Evolutionary conservation across 2,888 invertebrate species (phyloP).

Genomic region (Scelioninae gen. 1): DNA sequence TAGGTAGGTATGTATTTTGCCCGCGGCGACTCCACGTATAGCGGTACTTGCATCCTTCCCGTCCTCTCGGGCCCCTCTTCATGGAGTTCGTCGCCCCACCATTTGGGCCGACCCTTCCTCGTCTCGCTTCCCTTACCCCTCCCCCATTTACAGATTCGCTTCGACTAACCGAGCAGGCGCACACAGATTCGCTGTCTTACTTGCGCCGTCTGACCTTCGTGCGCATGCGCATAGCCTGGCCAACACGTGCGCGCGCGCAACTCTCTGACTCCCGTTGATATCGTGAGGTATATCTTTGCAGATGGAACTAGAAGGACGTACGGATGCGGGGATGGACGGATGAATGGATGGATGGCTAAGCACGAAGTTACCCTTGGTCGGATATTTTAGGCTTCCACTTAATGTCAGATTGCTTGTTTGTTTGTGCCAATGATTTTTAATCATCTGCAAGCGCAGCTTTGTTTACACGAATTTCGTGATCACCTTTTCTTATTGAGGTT

Average conservation of each 20-base stretch:
- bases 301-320: no score
- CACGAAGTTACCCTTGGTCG: conserved; percentile 20
- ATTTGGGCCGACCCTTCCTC: not conserved
- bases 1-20: conserved; percentile 83
- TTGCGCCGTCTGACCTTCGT: conserved; percentile 24
- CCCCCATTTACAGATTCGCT: not conserved
- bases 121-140: not conserved
- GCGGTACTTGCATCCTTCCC: conserved; percentile 81
- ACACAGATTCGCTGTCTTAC: conserved; percentile 12
- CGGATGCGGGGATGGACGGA: conserved; percentile 31
- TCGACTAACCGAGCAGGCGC: not conserved
- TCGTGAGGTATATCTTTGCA: conserved; percentile 1
- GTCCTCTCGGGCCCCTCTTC: conserved; percentile 68
- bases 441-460: conserved; percentile 5
- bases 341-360: conserved; percentile 33
- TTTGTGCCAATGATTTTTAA: not conserved
- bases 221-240: conserved; percentile 45
- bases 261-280: conserved; percentile 26
- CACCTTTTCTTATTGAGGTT: conserved; percentile 15
- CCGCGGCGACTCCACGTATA: conserved; percentile 81
- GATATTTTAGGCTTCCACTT: conserved; percentile 7
- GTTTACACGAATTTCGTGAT: conserved; percentile 40
- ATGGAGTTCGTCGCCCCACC: conserved; percentile 70
- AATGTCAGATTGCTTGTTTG: not conserved
- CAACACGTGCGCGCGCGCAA: conserved; percentile 54